Evolutionary conservation across 2,797 vertebrate species (phyloP).

Genomic region (Pseudochromis fuscus): DNA sequence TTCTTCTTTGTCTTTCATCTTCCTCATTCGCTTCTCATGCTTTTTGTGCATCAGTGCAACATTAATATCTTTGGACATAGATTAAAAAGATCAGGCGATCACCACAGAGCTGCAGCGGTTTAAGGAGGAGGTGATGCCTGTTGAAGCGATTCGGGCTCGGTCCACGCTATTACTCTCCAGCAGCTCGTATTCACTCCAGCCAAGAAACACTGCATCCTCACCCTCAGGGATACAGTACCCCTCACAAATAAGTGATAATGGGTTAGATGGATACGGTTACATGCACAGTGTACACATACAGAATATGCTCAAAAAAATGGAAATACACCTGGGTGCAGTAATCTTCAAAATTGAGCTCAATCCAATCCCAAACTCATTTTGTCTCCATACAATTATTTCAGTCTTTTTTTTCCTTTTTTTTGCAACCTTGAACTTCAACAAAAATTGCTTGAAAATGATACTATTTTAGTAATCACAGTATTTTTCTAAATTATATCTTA

Average conservation of each 20-base stretch:
- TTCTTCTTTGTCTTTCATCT: conserved; percentile 43
- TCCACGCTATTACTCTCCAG: conserved; percentile 63
- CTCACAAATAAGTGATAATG: not conserved
- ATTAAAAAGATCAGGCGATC: conserved; percentile 85
- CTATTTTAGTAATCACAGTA: conserved; percentile 31
- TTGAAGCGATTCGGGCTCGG: conserved; percentile 80
- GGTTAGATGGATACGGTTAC: not conserved
- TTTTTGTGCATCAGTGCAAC: not conserved
- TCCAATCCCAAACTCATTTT: conserved; percentile 10
- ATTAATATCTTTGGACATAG: conserved; percentile 1
- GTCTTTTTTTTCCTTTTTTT: conserved; percentile 24
- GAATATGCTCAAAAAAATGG: not conserved
- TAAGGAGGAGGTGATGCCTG: conserved; percentile 83
- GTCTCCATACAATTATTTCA: not conserved
- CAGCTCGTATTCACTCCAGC: conserved; percentile 79
- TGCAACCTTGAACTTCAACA: conserved; percentile 1
- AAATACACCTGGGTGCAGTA: not conserved
- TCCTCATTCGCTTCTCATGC: conserved; percentile 35
- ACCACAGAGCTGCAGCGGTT: conserved; percentile 84
- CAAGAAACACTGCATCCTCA: conserved; percentile 87
- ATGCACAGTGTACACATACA: not conserved
- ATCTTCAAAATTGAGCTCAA: conserved; percentile 8
- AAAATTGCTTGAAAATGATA: conserved; percentile 23
- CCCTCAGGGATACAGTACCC: conserved; percentile 84
- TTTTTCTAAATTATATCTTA: conserved; percentile 30